Evolutionary conservation across 2,797 vertebrate genomes (phyloP).

Genomic region (Lepidocolaptes lacrymiger): DNA sequence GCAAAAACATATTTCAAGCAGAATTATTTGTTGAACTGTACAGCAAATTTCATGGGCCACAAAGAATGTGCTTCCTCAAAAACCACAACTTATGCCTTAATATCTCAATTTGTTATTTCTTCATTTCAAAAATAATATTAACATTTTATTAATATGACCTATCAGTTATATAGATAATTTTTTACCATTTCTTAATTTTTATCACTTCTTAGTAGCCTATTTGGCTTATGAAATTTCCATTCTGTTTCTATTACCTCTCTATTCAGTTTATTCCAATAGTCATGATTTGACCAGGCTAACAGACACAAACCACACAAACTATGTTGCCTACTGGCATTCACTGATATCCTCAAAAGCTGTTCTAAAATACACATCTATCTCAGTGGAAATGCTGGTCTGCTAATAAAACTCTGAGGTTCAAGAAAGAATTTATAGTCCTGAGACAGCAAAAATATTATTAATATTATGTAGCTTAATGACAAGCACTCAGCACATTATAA

Average conservation of each 20-base stretch:
- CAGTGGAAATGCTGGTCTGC: background rate
- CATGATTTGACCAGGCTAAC: background rate
- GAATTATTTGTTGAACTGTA: background rate
- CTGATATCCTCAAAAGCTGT: background rate
- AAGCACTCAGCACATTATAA: background rate
- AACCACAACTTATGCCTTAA: background rate
- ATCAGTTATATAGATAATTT: background rate
- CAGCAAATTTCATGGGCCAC: background rate
- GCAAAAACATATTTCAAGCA: background rate
- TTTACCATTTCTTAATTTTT: background rate
- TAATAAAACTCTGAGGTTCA: background rate
- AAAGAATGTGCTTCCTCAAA: background rate
- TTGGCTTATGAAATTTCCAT: background rate
- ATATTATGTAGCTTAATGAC: background rate
- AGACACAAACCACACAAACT: background rate
- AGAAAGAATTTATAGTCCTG: background rate
- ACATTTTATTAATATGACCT: background rate
- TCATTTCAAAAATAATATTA: background rate
- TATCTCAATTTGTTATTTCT: background rate
- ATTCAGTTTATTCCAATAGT: background rate
- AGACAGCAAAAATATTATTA: background rate
- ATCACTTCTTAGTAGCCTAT: background rate
- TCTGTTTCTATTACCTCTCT: background rate
- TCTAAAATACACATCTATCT: background rate
- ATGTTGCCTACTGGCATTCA: background rate